Evolutionary conservation across 2,113 vertebrate species (phyloP), one percentile per base, ranked within the genome.

Genomic region (Ranitomeya imitator): DNA sequence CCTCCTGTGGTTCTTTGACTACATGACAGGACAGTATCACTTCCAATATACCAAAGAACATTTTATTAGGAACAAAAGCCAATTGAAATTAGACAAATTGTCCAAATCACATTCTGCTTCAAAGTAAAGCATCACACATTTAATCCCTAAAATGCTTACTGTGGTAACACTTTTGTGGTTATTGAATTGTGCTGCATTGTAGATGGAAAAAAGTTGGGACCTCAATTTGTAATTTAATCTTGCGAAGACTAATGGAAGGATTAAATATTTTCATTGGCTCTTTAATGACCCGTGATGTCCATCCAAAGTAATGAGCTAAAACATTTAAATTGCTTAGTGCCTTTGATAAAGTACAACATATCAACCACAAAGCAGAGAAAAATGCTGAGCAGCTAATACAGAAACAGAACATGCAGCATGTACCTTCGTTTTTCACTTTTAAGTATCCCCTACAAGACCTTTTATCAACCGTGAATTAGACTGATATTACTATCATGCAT

Each of bases 31-130:
- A 85, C 51, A 81, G 12, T 71, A 12, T 86, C 71, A 89, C 90
- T 26, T 91, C 14, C 83, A 79, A 87, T 92, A 92, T 90, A 0
- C 0, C 23, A 67, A 81, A 15, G 93, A 16, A 90, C 77, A 91
- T 51, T 61, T 54, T 91, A 89, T 7, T 59, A 71, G 79, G 85
- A 92, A 90, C 55, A 90, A 91, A 89, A 81, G 90, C 52, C 78
- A 90, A 83, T 85, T 69, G 79, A 88, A 90, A 89, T 82, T 51
- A 89, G 86, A 86, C 52, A 89, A 89, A 90, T 80, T 84, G 69
- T 0, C 76, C 10, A 26, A 54, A 92, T 90, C 16, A 18, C 83
- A 83, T 60, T 57, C 89, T 90, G 79, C 21, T 1, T 54, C 6
- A 18, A 1, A 77, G 26, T 6, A 21, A 90, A 63, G 92, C 92